A percentile compares a stretch with the other conserved stretches of the same genome.
These are phyloP conservation scores for Acanthurus leucopareius DNA, from an alignment of 2,797 vertebrate genomes.

Conservation along the genomic window DNA sequence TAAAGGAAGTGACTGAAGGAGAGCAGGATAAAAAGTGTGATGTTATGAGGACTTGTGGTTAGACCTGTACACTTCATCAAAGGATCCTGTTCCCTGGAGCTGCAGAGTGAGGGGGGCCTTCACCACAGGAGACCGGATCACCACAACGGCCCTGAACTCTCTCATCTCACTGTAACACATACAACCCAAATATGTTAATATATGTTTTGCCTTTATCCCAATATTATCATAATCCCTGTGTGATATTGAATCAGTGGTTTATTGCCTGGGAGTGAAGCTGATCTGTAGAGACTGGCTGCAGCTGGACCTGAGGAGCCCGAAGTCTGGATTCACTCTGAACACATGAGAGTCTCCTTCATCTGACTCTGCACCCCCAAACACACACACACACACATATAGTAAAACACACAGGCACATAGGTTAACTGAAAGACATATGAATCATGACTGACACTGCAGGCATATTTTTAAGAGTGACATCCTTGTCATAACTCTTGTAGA, in stretches of 20 bases:
- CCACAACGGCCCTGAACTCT: conserved; percentile 80
- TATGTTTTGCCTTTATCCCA: background rate
- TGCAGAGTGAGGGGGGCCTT: conserved; percentile 83
- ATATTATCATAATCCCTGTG: background rate
- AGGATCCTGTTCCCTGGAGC: conserved; percentile 85
- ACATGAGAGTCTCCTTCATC: conserved; percentile 50
- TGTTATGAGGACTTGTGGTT: conserved; percentile 15
- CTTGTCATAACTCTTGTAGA: background rate
- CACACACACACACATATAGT: conserved; percentile 17
- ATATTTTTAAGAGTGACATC: background rate
- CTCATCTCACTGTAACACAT: conserved; percentile 79
- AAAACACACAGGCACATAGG: background rate
- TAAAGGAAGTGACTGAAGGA: background rate
- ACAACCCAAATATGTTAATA: background rate
- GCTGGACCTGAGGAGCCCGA: conserved; percentile 84
- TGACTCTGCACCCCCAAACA: conserved; percentile 60
- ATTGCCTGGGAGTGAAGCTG: conserved; percentile 92
- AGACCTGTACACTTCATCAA: conserved; percentile 66
- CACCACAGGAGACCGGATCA: conserved; percentile 85
- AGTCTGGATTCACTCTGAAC: conserved; percentile 87
- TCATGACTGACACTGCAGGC: background rate
- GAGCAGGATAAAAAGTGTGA: background rate
- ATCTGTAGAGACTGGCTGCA: conserved; percentile 84
- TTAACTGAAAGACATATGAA: background rate
- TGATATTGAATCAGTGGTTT: background rate